These are phyloP conservation scores for Gnatocerus cornutus DNA, from an alignment of 2,888 invertebrate species.

Conservation along the genomic window DNA sequence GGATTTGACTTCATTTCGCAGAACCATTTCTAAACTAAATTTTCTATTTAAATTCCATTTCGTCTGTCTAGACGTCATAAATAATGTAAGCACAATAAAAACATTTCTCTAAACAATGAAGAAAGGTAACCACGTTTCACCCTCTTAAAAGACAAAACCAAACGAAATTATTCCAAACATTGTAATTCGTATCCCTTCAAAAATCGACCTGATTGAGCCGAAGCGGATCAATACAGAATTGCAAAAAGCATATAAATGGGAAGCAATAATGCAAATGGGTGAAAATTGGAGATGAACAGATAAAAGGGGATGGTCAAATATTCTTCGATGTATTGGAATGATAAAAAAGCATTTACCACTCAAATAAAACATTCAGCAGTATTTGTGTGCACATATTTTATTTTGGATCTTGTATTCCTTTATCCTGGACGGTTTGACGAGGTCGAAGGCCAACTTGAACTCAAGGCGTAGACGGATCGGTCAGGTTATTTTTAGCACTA, in stretches of 20 bases:
- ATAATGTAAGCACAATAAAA: no score
- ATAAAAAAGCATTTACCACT: slow-evolving; percentile 30
- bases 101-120: no score
- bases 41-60: no score
- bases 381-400: slow-evolving; percentile 35
- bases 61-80: no score
- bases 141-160: no score
- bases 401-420: slow-evolving; percentile 18
- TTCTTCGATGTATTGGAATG: not conserved
- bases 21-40: no score
- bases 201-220: not conserved
- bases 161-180: no score
- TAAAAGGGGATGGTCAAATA: slow-evolving; percentile 3
- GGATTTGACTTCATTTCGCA: no score
- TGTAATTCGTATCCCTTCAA: no score
- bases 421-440: slow-evolving; percentile 32
- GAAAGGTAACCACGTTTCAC: no score
- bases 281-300: slow-evolving; percentile 14
- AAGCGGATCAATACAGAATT: slow-evolving; percentile 8
- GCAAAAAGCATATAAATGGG: slow-evolving; percentile 10
- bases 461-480: slow-evolving; percentile 41
- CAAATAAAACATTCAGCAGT: slow-evolving; percentile 4
- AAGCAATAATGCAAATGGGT: slow-evolving; percentile 27
- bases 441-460: slow-evolving; percentile 40
- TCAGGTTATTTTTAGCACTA: slow-evolving; percentile 39